Percentiles rank a stretch among this genome's conserved stretches.
phyloP scores from a whole-genome alignment of 2,113 vertebrate species.

The Platycercus adscitus region DNA sequence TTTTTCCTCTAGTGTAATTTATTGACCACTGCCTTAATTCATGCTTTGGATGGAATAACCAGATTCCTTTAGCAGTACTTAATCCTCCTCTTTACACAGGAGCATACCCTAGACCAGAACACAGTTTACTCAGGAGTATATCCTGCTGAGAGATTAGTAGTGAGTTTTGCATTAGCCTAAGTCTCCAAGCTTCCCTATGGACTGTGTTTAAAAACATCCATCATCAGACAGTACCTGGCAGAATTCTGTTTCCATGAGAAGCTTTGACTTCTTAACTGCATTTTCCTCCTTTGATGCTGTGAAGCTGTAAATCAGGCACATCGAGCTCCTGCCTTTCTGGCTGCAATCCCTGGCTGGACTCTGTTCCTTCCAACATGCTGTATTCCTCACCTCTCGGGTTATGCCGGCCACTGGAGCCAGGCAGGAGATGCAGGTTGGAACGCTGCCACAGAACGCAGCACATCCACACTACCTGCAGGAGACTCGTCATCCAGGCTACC shows the following conservation, averaged over 20 bases:
- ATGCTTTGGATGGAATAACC: slow-evolving; percentile 36
- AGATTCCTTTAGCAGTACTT: slow-evolving; percentile 39
- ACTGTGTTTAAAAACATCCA: slow-evolving; percentile 25
- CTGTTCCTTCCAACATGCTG: rapidly evolving
- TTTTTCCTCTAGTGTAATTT: neutral
- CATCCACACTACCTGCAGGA: neutral
- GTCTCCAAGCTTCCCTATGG: neutral
- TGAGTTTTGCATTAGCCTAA: neutral
- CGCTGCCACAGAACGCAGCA: rapidly evolving
- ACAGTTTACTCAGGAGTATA: neutral
- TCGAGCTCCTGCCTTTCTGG: neutral
- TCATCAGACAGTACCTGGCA: slow-evolving; percentile 14
- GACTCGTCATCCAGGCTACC: neutral
- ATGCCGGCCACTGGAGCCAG: rapidly evolving
- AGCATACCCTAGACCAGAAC: slow-evolving; percentile 7
- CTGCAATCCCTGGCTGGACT: neutral
- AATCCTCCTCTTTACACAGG: slow-evolving; percentile 37
- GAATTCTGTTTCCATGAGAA: neutral
- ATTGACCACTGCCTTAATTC: neutral
- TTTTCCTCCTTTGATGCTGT: slow-evolving; percentile 27
- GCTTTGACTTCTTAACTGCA: neutral
- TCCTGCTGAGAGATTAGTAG: slow-evolving; percentile 40
- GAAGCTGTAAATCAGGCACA: slow-evolving; percentile 30
- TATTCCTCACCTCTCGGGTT: neutral
- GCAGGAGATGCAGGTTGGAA: neutral